phyloP scores from a whole-genome alignment of 2,113 vertebrate genomes.

The Epinephelus moara region DNA sequence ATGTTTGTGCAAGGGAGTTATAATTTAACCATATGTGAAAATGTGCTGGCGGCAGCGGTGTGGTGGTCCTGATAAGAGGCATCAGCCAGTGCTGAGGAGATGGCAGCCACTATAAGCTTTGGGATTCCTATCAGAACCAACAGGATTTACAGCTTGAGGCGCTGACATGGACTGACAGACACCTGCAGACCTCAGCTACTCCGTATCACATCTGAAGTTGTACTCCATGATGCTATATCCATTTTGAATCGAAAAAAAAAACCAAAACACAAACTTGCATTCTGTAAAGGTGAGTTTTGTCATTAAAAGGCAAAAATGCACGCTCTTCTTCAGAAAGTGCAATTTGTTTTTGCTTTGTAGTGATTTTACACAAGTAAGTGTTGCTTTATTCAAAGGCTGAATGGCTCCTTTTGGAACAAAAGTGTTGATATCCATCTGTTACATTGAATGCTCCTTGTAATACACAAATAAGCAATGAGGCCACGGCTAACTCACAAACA shows the following conservation, averaged over 20 bases:
- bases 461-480: conserved; percentile 66
- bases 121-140: conserved; percentile 80
- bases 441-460: conserved; percentile 63
- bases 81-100: conserved; percentile 75
- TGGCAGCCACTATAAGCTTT: conserved; percentile 78
- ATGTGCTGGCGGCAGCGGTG: conserved; percentile 78
- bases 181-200: conserved; percentile 74
- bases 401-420: conserved; percentile 57
- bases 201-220: conserved; percentile 39
- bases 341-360: conserved; percentile 25
- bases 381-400: conserved; percentile 41
- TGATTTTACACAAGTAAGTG: conserved; percentile 25
- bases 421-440: conserved; percentile 74
- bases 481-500: conserved; percentile 60
- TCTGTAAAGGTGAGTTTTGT: background rate
- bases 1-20: conserved; percentile 60
- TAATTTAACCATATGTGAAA: conserved; percentile 71
- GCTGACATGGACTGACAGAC: conserved; percentile 69
- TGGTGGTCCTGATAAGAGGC: conserved; percentile 82
- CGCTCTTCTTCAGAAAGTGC: background rate
- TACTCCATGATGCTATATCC: background rate
- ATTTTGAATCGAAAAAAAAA: conserved; percentile 26
- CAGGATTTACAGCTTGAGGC: conserved; percentile 77
- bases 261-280: background rate
- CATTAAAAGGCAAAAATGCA: background rate